phyloP scores from a whole-genome alignment of 1,140 invertebrate genomes.

The Colletes latitarsis region DNA sequence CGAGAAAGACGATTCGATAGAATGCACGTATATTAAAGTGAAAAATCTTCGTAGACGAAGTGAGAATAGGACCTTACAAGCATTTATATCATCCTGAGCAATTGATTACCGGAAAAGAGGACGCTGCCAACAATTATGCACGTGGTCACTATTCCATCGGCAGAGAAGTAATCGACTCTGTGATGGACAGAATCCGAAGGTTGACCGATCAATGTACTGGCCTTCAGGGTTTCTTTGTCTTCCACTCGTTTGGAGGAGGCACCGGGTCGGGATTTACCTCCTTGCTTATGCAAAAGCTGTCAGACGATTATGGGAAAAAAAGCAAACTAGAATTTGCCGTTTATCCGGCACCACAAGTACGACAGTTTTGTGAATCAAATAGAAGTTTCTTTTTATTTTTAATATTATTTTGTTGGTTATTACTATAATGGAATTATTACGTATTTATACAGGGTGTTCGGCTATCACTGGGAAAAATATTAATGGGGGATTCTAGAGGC shows the following conservation, averaged over 20 bases:
- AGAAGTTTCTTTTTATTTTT: not conserved
- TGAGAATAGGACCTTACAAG: slow-evolving; percentile 53
- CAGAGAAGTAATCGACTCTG: slow-evolving; percentile 58
- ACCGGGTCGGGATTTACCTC: slow-evolving; percentile 63
- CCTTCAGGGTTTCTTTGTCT: slow-evolving; percentile 61
- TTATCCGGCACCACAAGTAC: slow-evolving; percentile 62
- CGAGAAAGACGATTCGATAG: not conserved
- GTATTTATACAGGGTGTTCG: too few species aligned
- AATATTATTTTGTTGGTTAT: too few species aligned
- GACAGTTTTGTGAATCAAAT: not conserved
- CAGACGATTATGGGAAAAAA: slow-evolving; percentile 60
- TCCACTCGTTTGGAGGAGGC: slow-evolving; percentile 62
- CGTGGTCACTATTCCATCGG: slow-evolving; percentile 65
- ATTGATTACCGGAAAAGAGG: slow-evolving; percentile 62
- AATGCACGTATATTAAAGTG: not conserved
- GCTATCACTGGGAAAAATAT: too few species aligned
- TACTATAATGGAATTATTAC: too few species aligned
- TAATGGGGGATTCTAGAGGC: too few species aligned
- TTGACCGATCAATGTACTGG: slow-evolving; percentile 60
- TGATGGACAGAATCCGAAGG: slow-evolving; percentile 57
- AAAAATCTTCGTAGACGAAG: slow-evolving; percentile 40
- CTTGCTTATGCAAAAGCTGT: slow-evolving; percentile 59
- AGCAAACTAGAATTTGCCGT: slow-evolving; percentile 64
- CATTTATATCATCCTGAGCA: slow-evolving; percentile 61
- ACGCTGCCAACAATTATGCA: slow-evolving; percentile 65